Evolutionary conservation across 2,113 vertebrate species (phyloP), one percentile per base, ranked within the genome.

Genomic region (Misgurnus anguillicaudatus): DNA sequence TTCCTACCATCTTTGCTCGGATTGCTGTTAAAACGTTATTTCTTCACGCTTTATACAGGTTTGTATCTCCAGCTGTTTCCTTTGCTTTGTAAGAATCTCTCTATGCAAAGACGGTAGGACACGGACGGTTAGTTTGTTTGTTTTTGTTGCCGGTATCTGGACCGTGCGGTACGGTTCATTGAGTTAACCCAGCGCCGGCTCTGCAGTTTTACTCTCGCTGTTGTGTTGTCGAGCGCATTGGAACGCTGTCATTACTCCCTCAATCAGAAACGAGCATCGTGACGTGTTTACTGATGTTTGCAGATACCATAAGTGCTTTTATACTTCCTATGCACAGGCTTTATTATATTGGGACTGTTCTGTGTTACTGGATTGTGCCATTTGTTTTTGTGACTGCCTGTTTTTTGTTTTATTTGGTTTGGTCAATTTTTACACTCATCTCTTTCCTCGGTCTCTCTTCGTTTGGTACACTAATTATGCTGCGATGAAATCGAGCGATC

Each of bases 231-330:
- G 79, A 80, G 78, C 72, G 83, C 60, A 63, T 75, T 82, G 80
- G 80, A 84, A 83, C 80, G 68, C 77, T 87, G 88, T 89, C 39
- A 87, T 90, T 88, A 79, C 84, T 88, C 81, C 86, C 67, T 82
- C 75, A 75, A 89, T 87, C 81, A 82, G 70, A 87, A 84, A 84
- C 82, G 90, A 93, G 94, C 93, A 94, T 93, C 94, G 93, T 89
- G 86, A 89, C 94, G 90, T 85, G 84, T 83, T 93, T 92, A 92
- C 48, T 51, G 7, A 92, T 91, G 92, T 94, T 94, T 95, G 95
- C 93, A 89, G 93, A 94, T 94, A 96, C 97, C 98, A 93, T 94
- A 98, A 99, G 98, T 98, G 98, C 98, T 98, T 98, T 98, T 97
- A 94, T 93, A 94, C 94, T 93, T 94, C 13, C 96, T 98, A 96